phyloP scores from a whole-genome alignment of 2,888 invertebrate species.

The Scrobipalpa atriplicella region DNA sequence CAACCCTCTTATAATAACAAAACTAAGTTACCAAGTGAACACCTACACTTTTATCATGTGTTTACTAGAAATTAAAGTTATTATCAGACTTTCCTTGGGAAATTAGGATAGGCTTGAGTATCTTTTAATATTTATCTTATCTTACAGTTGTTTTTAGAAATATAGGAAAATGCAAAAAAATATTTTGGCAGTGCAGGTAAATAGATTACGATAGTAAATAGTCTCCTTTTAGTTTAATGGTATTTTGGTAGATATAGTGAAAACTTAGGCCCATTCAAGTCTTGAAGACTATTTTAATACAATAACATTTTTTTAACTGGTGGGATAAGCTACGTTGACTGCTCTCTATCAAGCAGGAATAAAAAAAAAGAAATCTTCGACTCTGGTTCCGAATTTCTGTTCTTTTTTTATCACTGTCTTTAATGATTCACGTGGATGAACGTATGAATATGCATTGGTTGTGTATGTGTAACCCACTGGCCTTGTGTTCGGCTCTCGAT shows the following conservation, averaged over 20 bases:
- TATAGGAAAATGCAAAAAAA: neutral
- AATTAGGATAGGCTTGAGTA: slow-evolving; percentile 12
- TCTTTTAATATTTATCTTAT: neutral
- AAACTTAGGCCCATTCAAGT: too few relatives aligned
- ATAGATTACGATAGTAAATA: too few relatives aligned
- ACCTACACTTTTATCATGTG: neutral
- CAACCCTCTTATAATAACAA: too few relatives aligned
- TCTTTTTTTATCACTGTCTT: too few relatives aligned
- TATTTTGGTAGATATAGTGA: too few relatives aligned
- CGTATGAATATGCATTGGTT: neutral
- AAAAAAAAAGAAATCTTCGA: too few relatives aligned
- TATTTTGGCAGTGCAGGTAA: neutral
- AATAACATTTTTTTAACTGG: too few relatives aligned
- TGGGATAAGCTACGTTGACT: too few relatives aligned
- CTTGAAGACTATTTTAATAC: too few relatives aligned
- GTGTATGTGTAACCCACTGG: neutral
- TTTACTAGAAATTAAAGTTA: neutral
- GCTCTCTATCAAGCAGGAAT: too few relatives aligned
- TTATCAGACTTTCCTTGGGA: neutral
- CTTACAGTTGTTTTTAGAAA: neutral
- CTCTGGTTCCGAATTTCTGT: too few relatives aligned
- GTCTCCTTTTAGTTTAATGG: too few relatives aligned
- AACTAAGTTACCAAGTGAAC: neutral
- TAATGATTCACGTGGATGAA: neutral
- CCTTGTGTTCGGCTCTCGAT: slow-evolving; percentile 13